Conservation (phyloP, 2,113 vertebrate species). For the Myxocyprinus asiaticus region DNA sequence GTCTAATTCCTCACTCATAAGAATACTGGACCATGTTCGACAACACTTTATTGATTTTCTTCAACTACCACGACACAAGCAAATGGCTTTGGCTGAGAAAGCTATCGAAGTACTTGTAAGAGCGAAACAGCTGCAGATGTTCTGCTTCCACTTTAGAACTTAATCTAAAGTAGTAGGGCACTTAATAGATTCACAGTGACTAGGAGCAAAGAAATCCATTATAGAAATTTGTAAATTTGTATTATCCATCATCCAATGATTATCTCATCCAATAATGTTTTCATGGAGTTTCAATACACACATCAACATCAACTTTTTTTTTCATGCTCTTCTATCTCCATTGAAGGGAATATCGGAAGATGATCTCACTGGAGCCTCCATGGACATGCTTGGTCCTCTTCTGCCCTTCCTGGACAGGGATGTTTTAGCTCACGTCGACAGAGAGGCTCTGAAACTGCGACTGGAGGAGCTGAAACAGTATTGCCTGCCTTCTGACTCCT, state of each 20-base stretch:
- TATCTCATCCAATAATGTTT: no score
- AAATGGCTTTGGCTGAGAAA: slow-evolving; percentile 76
- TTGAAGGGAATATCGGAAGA: slow-evolving; percentile 67
- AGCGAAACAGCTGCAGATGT: neutral
- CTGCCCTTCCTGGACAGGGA: slow-evolving; percentile 81
- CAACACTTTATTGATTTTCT: slow-evolving; percentile 77
- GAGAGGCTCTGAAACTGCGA: slow-evolving; percentile 72
- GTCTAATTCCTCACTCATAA: slow-evolving; percentile 74
- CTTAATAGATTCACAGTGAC: no score
- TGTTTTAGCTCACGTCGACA: slow-evolving; percentile 72
- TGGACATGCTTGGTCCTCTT: slow-evolving; percentile 82
- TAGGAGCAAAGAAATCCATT: no score
- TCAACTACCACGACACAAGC: slow-evolving; percentile 76
- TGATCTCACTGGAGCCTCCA: slow-evolving; percentile 66
- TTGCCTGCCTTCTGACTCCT: slow-evolving; percentile 79
- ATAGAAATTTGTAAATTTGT: no score
- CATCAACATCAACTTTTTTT: no score
- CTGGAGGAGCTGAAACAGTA: slow-evolving; percentile 82
- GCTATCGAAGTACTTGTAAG: slow-evolving; percentile 77
- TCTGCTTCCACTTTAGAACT: neutral
- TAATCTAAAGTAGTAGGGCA: neutral
- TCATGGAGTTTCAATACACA: no score
- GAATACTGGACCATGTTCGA: slow-evolving; percentile 71
- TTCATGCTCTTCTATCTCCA: neutral
- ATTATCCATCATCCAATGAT: no score